These are phyloP conservation scores for Helicoverpa armigera DNA, from an alignment of 1,140 invertebrate species.

Conservation along the genomic window DNA sequence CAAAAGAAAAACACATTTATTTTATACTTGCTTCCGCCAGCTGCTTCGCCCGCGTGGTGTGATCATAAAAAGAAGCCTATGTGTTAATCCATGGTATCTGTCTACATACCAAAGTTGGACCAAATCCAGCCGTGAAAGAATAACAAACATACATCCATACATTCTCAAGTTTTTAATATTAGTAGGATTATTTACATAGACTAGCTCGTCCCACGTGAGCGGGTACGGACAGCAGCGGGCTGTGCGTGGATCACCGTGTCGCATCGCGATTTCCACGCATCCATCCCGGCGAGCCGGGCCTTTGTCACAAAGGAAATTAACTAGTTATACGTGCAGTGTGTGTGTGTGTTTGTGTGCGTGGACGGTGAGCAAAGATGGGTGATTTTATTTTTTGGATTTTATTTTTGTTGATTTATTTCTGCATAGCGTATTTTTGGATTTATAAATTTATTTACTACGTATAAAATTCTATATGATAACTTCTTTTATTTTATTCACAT, in stretches of 20 bases:
- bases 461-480: too few relatives aligned
- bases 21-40: too few relatives aligned
- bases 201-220: conserved; percentile 32
- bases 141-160: too few relatives aligned
- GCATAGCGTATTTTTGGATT: neutral
- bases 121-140: neutral
- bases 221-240: conserved; percentile 63
- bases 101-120: neutral
- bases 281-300: conserved; percentile 77
- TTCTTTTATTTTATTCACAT: too few relatives aligned
- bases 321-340: conserved; percentile 72
- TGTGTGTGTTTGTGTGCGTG: conserved; percentile 62
- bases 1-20: too few relatives aligned
- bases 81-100: too few relatives aligned
- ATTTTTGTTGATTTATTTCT: neutral
- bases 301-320: conserved; percentile 87
- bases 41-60: too few relatives aligned
- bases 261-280: conserved; percentile 86
- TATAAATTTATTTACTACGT: neutral
- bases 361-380: conserved; percentile 59
- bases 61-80: too few relatives aligned
- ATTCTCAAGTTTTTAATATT: too few relatives aligned
- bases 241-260: conserved; percentile 81
- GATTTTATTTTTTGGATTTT: neutral
- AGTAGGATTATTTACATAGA: conserved; percentile 13